Evolutionary conservation across 2,888 invertebrate species (phyloP).

Genomic region (Cataglyphis cursor): DNA sequence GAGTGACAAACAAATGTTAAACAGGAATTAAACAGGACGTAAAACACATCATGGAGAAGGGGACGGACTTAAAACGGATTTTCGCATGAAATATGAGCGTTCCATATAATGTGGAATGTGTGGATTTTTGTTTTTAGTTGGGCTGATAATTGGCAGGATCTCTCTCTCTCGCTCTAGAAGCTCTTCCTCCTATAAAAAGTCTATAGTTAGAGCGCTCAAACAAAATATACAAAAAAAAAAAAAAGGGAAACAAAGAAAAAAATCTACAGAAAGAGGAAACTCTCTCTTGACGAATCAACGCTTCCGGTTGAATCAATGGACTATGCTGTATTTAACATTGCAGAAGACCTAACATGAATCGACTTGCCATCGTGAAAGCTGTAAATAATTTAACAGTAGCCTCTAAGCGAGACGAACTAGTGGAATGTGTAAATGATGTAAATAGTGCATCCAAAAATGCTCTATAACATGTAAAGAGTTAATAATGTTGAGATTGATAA

Average conservation of each 20-base stretch:
- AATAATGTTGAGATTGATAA: constrained; percentile 55
- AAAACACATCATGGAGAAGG: constrained; percentile 13
- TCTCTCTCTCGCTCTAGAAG: constrained; percentile 36
- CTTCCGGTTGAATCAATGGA: constrained; percentile 14
- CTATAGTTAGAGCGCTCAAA: constrained; percentile 6
- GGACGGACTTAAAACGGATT: constrained; percentile 32
- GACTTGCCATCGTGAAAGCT: constrained; percentile 69
- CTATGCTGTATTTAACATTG: constrained; percentile 23
- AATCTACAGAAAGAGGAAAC: constrained; percentile 28
- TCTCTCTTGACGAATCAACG: constrained; percentile 18
- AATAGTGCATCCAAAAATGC: constrained; percentile 79
- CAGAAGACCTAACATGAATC: constrained; percentile 47
- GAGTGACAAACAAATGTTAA: constrained; percentile 24
- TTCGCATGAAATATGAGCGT: background rate
- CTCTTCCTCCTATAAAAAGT: constrained; percentile 7
- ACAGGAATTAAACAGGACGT: constrained; percentile 3
- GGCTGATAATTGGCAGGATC: constrained; percentile 72
- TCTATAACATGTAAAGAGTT: constrained; percentile 68
- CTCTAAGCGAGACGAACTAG: constrained; percentile 40
- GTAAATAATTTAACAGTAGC: constrained; percentile 78
- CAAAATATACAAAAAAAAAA: background rate
- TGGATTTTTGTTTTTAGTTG: constrained; percentile 76
- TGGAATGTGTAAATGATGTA: constrained; percentile 81
- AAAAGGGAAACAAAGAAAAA: constrained; percentile 10
- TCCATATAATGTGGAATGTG: constrained; percentile 52